A percentile compares a stretch with the other conserved stretches of the same genome.
These are phyloP conservation scores for Amphiura filiformis DNA, from an alignment of 35 echinoderm and acorn worm genomes.

Conservation along the genomic window DNA sequence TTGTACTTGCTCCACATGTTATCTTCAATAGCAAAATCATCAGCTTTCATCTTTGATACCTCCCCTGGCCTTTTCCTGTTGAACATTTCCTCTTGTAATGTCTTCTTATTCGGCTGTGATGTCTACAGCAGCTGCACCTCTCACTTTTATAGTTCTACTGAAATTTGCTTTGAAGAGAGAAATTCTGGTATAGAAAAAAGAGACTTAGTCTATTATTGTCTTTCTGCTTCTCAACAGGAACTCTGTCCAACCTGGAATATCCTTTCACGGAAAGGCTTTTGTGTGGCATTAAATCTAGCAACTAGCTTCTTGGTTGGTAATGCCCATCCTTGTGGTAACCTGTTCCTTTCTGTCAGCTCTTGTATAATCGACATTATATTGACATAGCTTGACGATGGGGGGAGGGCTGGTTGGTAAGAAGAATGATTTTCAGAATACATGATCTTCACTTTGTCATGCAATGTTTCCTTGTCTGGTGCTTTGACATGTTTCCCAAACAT, in stretches of 20 bases:
- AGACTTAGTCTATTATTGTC: conserved; percentile 41
- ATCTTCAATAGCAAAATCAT: conserved; percentile 45
- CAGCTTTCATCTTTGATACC: conserved; percentile 41
- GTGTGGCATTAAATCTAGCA: neutral
- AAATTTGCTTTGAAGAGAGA: conserved; percentile 13
- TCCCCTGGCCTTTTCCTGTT: conserved; percentile 71
- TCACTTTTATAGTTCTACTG: neutral
- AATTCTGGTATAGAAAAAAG: conserved; percentile 45
- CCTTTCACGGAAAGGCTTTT: neutral
- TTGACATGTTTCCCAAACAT: neutral
- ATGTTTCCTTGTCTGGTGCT: neutral
- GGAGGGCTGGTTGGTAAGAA: neutral
- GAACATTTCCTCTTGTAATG: conserved; percentile 47
- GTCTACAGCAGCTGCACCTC: conserved; percentile 7
- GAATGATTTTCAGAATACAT: neutral
- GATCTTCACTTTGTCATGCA: neutral
- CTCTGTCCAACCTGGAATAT: conserved; percentile 34
- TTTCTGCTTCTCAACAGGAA: conserved; percentile 20
- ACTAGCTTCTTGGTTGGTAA: conserved; percentile 15
- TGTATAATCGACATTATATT: no score
- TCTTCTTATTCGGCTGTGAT: neutral
- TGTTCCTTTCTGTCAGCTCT: neutral
- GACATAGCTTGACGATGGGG: neutral
- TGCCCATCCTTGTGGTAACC: conserved; percentile 30
- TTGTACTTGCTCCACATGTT: conserved; percentile 17